Evolutionary conservation across 2,113 vertebrate genomes (phyloP).

Genomic region (Atractosteus spatula): DNA sequence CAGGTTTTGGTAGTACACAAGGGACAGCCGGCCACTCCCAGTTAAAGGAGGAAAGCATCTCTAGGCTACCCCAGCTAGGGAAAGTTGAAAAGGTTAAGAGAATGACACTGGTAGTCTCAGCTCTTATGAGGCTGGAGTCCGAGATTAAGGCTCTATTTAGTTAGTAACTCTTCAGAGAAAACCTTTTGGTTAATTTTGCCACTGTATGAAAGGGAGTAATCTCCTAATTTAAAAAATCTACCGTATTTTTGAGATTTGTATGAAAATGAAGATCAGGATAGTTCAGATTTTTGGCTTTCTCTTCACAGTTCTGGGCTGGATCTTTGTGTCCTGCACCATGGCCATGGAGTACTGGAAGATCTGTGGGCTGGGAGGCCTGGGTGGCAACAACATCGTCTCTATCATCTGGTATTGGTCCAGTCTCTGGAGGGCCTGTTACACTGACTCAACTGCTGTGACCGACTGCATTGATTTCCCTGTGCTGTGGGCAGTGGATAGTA

Average conservation of each 20-base stretch:
- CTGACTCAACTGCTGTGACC: slow-evolving; percentile 80
- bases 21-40: too few relatives aligned
- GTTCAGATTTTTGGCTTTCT: slow-evolving; percentile 80
- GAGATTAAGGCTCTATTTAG: not conserved
- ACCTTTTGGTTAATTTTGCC: not conserved
- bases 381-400: slow-evolving; percentile 76
- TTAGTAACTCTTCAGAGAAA: not conserved
- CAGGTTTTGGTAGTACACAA: too few relatives aligned
- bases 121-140: not conserved
- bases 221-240: not conserved
- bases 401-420: slow-evolving; percentile 90
- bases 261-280: slow-evolving; percentile 53
- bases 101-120: slow-evolving; percentile 1
- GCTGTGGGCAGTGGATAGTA: slow-evolving; percentile 82
- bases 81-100: too few relatives aligned
- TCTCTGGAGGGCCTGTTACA: slow-evolving; percentile 88
- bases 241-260: not conserved
- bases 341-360: slow-evolving; percentile 90
- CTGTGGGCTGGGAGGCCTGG: slow-evolving; percentile 78
- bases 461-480: slow-evolving; percentile 86
- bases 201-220: not conserved
- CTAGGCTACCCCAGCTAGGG: too few relatives aligned
- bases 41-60: too few relatives aligned
- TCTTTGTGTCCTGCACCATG: slow-evolving; percentile 81
- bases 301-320: slow-evolving; percentile 78